Base-by-base conservation (phyloP, 2,797 vertebrate genomes). In the Thamnophis elegans region DNA sequence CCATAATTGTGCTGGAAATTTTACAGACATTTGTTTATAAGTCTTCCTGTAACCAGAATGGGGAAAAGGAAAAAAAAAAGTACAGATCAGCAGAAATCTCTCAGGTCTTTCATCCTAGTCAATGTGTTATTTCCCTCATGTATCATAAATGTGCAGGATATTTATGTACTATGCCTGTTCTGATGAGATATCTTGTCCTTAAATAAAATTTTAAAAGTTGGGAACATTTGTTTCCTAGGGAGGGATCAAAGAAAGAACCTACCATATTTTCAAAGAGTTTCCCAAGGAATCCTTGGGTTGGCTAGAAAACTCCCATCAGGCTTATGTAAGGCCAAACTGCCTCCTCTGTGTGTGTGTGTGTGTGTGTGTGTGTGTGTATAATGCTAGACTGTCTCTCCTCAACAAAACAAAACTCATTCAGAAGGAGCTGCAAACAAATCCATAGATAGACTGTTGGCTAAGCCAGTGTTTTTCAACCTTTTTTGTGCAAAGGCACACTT, bases 391-490 rank as follows among this genome's bases (percentile, higher is more conserved):
- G 6, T 56, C 55, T 14, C 59, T 78, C 8, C 2, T 18, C 22
- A 22, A 1, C 58, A 47, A 10, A 26, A 62, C n/a, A n/a, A 82
- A n/a, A 53, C 5, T 91, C 85, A 86, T 90, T 91, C 88, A 93
- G 89, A 91, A 93, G 89, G 89, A 88, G 32, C 16, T 93, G 86
- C 65, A 91, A 85, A 32, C 32, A 87, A 93, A 85, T 90, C 56
- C 89, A 62, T 25, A n/a, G 89, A 47, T 86, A 88, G n/a, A 51
- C 92, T 85, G 86, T 56, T 62, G 65, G 55, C 85, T 68, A 42
- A 42, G 42, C 42, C n/a, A n/a, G n/a, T n/a, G n/a, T n/a, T n/a
- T n/a, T n/a, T n/a, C n/a, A n/a, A n/a, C n/a, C n/a, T n/a, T n/a
- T n/a, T n/a, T n/a, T n/a, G n/a, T n/a, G n/a, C n/a, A n/a, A n/a